phyloP scores from a whole-genome alignment of 2,888 invertebrate species.

The Drosophila quasianomalipes region DNA sequence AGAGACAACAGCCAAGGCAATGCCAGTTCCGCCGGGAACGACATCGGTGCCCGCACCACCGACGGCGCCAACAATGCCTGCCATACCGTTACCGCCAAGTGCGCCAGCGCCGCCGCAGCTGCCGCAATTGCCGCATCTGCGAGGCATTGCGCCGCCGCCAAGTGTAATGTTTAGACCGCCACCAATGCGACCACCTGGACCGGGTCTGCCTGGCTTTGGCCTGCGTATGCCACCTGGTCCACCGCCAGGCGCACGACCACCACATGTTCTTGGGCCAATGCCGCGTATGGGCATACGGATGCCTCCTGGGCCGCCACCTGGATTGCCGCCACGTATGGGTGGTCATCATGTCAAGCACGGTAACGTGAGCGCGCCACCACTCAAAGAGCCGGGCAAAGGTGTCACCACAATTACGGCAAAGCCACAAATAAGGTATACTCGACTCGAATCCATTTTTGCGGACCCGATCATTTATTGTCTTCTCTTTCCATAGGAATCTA shows the following conservation, averaged over 20 bases:
- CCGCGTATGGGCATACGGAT: slow-evolving; percentile 83
- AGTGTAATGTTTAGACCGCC: slow-evolving; percentile 87
- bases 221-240: slow-evolving; percentile 86
- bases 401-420: slow-evolving; percentile 97
- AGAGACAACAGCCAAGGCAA: slow-evolving; percentile 18
- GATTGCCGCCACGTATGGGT: slow-evolving; percentile 88
- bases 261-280: slow-evolving; percentile 68
- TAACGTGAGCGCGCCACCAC: slow-evolving; percentile 72
- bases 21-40: slow-evolving; percentile 7
- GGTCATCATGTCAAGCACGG: slow-evolving; percentile 87
- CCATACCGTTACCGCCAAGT: slow-evolving; percentile 78
- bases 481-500: slow-evolving; percentile 87
- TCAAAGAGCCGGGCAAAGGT: slow-evolving; percentile 88
- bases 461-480: neutral
- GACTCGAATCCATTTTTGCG: neutral
- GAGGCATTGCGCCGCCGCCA: slow-evolving; percentile 85
- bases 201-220: slow-evolving; percentile 77
- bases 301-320: slow-evolving; percentile 86
- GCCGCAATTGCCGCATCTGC: slow-evolving; percentile 84
- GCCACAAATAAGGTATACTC: slow-evolving; percentile 92
- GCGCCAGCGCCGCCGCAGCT: slow-evolving; percentile 70
- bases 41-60: slow-evolving; percentile 64
- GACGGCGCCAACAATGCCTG: slow-evolving; percentile 55
- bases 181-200: slow-evolving; percentile 86
- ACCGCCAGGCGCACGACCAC: slow-evolving; percentile 82